A percentile compares a stretch with the other conserved stretches of the same genome.
phyloP scores from a whole-genome alignment of 2,888 invertebrate genomes.

The Tenodera sinensis region DNA sequence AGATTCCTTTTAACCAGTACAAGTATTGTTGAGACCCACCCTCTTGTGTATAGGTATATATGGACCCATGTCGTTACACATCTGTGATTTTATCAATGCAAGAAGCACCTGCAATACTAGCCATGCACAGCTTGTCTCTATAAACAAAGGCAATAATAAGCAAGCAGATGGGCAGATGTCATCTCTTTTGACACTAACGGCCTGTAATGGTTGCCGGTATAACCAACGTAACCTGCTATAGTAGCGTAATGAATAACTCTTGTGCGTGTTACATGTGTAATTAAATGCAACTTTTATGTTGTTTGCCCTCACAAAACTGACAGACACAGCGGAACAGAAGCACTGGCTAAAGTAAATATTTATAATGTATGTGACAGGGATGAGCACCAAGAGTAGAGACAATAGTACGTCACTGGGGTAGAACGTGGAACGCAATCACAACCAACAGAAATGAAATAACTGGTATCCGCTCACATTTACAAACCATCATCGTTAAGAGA shows the following conservation, averaged over 20 bases:
- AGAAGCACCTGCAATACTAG: background rate
- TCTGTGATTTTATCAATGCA: background rate
- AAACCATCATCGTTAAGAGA: background rate
- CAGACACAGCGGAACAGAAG: background rate
- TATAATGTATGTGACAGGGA: background rate
- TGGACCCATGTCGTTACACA: background rate
- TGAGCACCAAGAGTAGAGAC: background rate
- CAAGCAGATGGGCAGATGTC: background rate
- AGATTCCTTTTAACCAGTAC: background rate
- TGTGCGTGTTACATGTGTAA: background rate
- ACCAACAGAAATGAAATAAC: background rate
- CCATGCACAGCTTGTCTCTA: background rate
- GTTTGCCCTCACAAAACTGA: background rate
- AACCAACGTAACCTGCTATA: background rate
- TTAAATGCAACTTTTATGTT: background rate
- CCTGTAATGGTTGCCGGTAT: background rate
- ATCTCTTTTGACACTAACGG: background rate
- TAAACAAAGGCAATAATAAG: background rate
- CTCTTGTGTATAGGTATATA: background rate
- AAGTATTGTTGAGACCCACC: background rate
- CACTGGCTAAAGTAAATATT: background rate
- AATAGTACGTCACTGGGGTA: background rate
- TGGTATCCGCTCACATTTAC: background rate
- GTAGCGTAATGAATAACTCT: background rate
- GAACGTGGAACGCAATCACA: background rate